Base-by-base conservation (phyloP, 92 coral and sea anemone genomes). In the Meandrina meandrites region DNA sequence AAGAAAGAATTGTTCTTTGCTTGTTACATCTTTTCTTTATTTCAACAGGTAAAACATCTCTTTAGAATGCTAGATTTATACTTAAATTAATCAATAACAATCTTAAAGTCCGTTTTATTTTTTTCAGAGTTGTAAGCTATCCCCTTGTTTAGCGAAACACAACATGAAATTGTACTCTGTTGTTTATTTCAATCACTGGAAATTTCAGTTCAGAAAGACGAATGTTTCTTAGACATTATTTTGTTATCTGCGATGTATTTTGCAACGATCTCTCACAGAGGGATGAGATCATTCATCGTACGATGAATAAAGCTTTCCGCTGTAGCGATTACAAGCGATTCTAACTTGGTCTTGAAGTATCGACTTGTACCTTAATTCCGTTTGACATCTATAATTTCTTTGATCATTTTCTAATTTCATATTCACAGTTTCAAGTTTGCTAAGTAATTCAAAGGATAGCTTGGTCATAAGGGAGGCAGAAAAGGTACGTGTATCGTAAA, bases 381-480 rank as follows among this genome's bases (percentile, higher is more conserved):
- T 48, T 48, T 19, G 69, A 62, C 69, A 62, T 62, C 28, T 19
- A 4, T 19, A 62, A 19, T 62, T 62, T 62, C 27, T n/a, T 62
- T n/a, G 69, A 8, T 19, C 15, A 36, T 73, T 66, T 85, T 64
- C 31, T 76, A 18, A 64, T 76, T 76, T 3, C 53, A 32, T 27
- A 48, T 64, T 68, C 22, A 11, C 68, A 85, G 88, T 80, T 28
- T 76, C 88, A 77, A 45, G 82, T 64, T 85, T 77, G 37, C 22
- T 84, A 18, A 85, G 58, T 87, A 84, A 83, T 34, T 66, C 73
- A 37, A 75, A 54, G 27, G 90, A 86, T 50, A 88, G 83, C 30
- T 84, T 94, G 24, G 37, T 92, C 71, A 90, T 94, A 68, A 79
- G 89, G 79, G 95, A 94, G 54, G 62, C 91, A 4, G 91, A 75